phyloP scores from a whole-genome alignment of 2,113 vertebrate genomes.

The Macroglossus sobrinus region DNA sequence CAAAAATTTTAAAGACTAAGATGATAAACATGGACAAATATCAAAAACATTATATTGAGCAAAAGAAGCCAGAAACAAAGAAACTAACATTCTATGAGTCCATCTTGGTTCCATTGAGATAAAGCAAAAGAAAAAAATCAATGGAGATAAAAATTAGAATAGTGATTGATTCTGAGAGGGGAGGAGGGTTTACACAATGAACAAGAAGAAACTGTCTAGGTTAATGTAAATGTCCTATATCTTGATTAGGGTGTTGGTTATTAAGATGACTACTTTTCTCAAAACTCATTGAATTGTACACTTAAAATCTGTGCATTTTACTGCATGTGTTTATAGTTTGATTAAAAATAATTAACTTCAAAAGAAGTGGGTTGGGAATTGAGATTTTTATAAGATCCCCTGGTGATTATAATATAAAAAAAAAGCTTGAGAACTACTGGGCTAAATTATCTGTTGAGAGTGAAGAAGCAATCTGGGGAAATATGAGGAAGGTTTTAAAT shows the following conservation, averaged over 20 bases:
- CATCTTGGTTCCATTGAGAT: not conserved
- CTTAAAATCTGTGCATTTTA: not conserved
- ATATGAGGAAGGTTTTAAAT: not conserved
- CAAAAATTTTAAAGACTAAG: not conserved
- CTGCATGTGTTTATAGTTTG: not conserved
- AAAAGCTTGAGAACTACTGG: not conserved
- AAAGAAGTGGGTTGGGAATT: not conserved
- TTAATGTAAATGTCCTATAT: not conserved
- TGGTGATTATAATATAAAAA: not conserved
- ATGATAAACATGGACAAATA: not conserved
- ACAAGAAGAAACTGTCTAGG: not conserved
- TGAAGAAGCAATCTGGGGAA: not conserved
- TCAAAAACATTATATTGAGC: not conserved
- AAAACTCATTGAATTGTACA: not conserved
- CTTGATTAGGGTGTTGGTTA: not conserved
- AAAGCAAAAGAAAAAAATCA: not conserved
- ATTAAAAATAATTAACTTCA: conserved; percentile 35
- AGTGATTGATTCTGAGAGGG: not conserved
- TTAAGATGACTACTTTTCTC: not conserved
- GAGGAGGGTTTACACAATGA: not conserved
- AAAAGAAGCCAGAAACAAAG: not conserved
- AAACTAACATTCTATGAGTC: not conserved
- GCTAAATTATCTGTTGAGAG: not conserved
- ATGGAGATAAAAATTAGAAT: not conserved
- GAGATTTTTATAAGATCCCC: not conserved